A percentile compares a stretch with the other conserved stretches of the same genome.
phyloP scores from a whole-genome alignment of 2,888 invertebrate genomes.

The Leucophora obtusa region DNA sequence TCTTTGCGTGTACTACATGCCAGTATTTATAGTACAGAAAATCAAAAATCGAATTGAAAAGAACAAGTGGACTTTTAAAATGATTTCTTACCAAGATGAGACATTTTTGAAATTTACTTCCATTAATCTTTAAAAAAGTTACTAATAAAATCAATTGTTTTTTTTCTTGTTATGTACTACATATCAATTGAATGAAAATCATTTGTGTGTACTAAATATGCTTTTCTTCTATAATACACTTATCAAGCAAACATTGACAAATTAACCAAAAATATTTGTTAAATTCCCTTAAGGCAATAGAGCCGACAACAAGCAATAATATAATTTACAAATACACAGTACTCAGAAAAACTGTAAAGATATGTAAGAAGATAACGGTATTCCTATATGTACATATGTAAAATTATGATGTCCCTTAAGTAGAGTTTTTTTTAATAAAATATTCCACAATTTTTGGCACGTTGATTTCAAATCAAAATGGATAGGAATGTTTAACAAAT shows the following conservation, averaged over 20 bases:
- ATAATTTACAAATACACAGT: slow-evolving; percentile 36
- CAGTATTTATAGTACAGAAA: too few relatives aligned
- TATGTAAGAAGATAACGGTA: slow-evolving; percentile 16
- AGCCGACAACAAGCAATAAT: slow-evolving; percentile 15
- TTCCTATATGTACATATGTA: neutral
- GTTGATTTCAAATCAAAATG: too few relatives aligned
- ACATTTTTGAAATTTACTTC: too few relatives aligned
- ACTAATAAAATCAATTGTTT: neutral
- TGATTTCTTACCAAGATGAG: too few relatives aligned
- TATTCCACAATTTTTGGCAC: too few relatives aligned
- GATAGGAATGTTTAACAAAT: too few relatives aligned
- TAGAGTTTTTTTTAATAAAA: too few relatives aligned
- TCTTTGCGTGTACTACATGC: neutral
- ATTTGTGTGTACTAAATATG: neutral
- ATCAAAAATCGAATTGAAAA: too few relatives aligned
- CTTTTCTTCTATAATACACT: slow-evolving; percentile 8
- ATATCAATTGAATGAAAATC: neutral
- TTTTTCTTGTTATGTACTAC: neutral
- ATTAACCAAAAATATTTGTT: slow-evolving; percentile 57
- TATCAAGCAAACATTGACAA: slow-evolving; percentile 49
- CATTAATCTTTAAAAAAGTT: neutral
- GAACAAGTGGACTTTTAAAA: too few relatives aligned
- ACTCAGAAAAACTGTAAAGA: slow-evolving; percentile 1
- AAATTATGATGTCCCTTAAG: too few relatives aligned
- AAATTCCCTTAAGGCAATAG: slow-evolving; percentile 39